These are phyloP conservation scores for Tretioscincus oriximinensis DNA, from an alignment of 2,113 vertebrate species.

Conservation along the genomic window DNA sequence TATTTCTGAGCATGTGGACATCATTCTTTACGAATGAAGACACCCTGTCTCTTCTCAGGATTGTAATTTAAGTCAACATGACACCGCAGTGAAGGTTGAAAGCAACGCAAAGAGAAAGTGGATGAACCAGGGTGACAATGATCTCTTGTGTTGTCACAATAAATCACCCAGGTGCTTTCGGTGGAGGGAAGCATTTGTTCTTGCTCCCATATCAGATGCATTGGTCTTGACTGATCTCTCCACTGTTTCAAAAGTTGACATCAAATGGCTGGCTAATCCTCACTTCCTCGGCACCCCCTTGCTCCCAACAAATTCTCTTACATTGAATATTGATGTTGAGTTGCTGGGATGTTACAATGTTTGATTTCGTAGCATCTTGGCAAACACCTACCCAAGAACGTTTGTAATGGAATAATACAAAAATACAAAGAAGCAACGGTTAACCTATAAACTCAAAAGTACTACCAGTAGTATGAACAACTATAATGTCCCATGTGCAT, in stretches of 20 bases:
- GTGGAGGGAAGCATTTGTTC: not conserved
- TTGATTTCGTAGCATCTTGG: too few species aligned
- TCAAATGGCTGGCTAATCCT: not conserved
- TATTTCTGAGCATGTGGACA: not conserved
- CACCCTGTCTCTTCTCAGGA: not conserved
- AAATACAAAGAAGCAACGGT: too few species aligned
- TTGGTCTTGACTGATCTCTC: not conserved
- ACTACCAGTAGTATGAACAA: too few species aligned
- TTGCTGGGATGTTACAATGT: too few species aligned
- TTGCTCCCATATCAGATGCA: not conserved
- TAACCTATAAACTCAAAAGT: too few species aligned
- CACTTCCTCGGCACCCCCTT: not conserved
- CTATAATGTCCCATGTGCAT: too few species aligned
- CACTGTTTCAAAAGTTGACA: not conserved
- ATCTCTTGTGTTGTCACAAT: constrained; percentile 1
- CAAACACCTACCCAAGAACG: too few species aligned
- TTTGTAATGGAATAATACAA: too few species aligned
- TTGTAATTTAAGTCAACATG: constrained; percentile 11
- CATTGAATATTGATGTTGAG: too few species aligned
- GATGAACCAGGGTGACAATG: constrained; percentile 8
- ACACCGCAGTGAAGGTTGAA: constrained; percentile 16
- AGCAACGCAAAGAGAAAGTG: constrained; percentile 8
- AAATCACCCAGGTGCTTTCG: not conserved
- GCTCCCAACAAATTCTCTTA: too few species aligned
- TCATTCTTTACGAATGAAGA: not conserved